Evolutionary conservation across 2,113 vertebrate species (phyloP).

Genomic region (Rhizomys pruinosus): DNA sequence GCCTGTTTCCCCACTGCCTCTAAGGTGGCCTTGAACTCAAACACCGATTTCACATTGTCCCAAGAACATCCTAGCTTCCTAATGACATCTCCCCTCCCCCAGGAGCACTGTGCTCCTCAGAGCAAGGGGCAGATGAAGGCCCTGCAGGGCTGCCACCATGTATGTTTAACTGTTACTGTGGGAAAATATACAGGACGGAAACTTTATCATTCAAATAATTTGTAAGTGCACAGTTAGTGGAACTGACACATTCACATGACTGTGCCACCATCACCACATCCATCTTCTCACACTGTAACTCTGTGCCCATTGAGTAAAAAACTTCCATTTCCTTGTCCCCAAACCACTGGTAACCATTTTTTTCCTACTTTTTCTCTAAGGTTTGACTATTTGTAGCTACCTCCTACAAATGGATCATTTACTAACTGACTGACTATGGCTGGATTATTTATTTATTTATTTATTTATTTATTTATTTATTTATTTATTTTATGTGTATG

Average conservation of each 20-base stretch:
- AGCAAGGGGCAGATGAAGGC: neutral
- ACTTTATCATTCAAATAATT: neutral
- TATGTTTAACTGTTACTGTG: slow-evolving; percentile 14
- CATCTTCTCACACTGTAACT: neutral
- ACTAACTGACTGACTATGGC: neutral
- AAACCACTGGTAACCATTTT: neutral
- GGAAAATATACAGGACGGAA: neutral
- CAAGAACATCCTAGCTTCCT: neutral
- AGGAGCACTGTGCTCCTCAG: neutral
- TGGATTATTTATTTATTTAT: too few species aligned
- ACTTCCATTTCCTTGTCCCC: neutral
- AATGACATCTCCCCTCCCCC: neutral
- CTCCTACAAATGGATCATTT: neutral
- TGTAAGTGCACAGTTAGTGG: neutral
- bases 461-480: too few species aligned
- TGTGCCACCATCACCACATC: neutral
- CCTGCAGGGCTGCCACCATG: too few species aligned
- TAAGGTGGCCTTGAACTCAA: neutral
- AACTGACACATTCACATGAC: neutral
- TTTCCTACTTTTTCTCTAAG: neutral
- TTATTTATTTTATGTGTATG: too few species aligned
- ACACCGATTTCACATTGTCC: neutral
- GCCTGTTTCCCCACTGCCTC: neutral
- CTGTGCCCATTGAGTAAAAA: neutral
- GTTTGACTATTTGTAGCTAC: neutral